Evolutionary conservation across 2,888 invertebrate genomes (phyloP).

Genomic region (Unio pictorum): DNA sequence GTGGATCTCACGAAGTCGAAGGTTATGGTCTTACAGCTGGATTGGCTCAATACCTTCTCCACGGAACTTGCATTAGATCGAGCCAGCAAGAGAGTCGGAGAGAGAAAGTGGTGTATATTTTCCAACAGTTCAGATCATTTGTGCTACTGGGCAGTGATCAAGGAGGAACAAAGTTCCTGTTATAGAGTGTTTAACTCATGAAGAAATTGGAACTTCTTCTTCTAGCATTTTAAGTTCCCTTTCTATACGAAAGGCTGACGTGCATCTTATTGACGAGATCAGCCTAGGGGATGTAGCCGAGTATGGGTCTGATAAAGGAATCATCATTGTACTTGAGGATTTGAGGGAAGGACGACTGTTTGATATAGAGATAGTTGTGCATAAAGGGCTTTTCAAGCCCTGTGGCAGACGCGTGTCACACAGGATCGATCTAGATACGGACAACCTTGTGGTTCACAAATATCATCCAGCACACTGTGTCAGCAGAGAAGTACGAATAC

Average conservation of each 20-base stretch:
- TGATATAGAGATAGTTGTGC: slow-evolving; percentile 7
- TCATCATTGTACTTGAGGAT: neutral
- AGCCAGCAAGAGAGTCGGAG: slow-evolving; percentile 4
- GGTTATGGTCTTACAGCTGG: slow-evolving; percentile 2
- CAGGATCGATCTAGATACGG: slow-evolving; percentile 3
- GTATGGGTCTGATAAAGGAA: neutral
- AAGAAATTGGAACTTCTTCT: neutral
- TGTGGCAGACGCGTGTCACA: neutral
- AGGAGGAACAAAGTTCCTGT: neutral
- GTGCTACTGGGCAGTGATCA: slow-evolving; percentile 10
- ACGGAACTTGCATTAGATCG: neutral
- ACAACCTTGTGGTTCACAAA: neutral
- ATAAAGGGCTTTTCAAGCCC: neutral
- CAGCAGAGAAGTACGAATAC: neutral
- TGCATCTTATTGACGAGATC: slow-evolving; percentile 1
- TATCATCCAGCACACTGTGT: slow-evolving; percentile 8
- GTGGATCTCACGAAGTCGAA: neutral
- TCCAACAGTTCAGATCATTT: slow-evolving; percentile 9
- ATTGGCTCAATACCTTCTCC: neutral
- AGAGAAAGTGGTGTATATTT: slow-evolving; percentile 3
- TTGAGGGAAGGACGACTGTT: neutral
- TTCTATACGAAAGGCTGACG: slow-evolving; percentile 1
- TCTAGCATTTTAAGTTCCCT: neutral
- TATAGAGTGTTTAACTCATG: neutral
- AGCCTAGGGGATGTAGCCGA: slow-evolving; percentile 1